phyloP scores from a whole-genome alignment of 1,140 invertebrate species.

The Drosophila jambulina region DNA sequence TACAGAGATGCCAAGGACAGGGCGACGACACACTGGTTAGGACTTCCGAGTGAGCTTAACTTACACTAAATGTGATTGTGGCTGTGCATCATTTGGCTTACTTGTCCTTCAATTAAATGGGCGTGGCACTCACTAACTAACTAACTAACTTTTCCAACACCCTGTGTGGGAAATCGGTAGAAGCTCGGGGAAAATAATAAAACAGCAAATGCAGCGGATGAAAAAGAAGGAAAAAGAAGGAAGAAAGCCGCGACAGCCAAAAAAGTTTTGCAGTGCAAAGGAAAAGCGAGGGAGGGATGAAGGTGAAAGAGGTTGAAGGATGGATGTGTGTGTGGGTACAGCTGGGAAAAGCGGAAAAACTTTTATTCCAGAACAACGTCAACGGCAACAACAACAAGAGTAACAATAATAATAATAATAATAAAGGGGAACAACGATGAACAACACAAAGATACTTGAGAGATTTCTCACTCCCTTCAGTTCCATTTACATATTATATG shows the following conservation, averaged over 20 bases:
- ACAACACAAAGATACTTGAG: constrained; percentile 29
- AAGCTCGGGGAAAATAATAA: constrained; percentile 10
- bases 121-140: constrained; percentile 36
- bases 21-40: not conserved
- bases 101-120: constrained; percentile 48
- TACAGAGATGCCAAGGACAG: not conserved
- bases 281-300: not conserved
- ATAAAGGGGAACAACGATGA: not conserved
- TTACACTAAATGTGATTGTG: constrained; percentile 19
- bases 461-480: constrained; percentile 7
- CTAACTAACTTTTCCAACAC: constrained; percentile 21
- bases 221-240: not conserved
- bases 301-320: constrained; percentile 10
- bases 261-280: constrained; percentile 41
- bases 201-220: constrained; percentile 7
- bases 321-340: constrained; percentile 6
- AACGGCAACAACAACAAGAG: constrained; percentile 20
- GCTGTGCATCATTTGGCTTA: constrained; percentile 40
- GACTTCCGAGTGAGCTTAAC: constrained; percentile 11
- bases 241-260: constrained; percentile 21
- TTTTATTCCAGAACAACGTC: constrained; percentile 32
- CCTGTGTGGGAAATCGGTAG: constrained; percentile 5
- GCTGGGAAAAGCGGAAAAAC: constrained; percentile 31
- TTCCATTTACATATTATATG: constrained; percentile 9
- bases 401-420: constrained; percentile 3